Evolutionary conservation across 2,113 vertebrate genomes (phyloP).

Genomic region (Thunnus maccoyii): DNA sequence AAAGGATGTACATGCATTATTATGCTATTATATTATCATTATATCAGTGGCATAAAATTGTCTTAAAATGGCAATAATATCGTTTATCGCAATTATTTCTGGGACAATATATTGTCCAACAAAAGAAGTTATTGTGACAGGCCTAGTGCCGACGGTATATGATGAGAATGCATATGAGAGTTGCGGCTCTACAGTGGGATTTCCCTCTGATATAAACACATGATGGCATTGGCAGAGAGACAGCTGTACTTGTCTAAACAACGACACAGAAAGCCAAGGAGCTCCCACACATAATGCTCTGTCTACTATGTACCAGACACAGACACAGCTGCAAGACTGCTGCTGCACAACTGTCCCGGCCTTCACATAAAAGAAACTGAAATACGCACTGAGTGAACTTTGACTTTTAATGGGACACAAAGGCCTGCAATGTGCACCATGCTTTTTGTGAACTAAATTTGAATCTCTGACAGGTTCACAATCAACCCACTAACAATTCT

Average conservation of each 20-base stretch:
- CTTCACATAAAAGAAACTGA: constrained; percentile 27
- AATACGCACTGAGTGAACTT: constrained; percentile 38
- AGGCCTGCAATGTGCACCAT: background rate
- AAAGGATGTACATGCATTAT: too few species aligned
- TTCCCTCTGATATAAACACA: constrained; percentile 80
- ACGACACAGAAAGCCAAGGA: constrained; percentile 61
- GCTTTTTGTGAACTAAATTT: background rate
- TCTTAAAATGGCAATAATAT: too few species aligned
- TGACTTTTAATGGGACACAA: constrained; percentile 16
- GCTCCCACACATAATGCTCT: constrained; percentile 52
- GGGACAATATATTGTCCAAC: too few species aligned
- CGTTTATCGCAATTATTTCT: too few species aligned
- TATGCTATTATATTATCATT: too few species aligned
- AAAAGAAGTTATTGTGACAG: too few species aligned
- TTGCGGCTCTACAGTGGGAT: constrained; percentile 58
- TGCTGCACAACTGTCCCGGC: constrained; percentile 43
- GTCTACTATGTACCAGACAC: constrained; percentile 47
- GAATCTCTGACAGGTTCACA: background rate
- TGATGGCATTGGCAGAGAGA: constrained; percentile 69
- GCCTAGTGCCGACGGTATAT: background rate
- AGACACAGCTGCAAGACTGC: constrained; percentile 60
- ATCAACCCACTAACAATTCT: background rate
- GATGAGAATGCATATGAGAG: constrained; percentile 36
- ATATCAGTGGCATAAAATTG: too few species aligned
- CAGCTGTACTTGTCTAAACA: constrained; percentile 80